These are phyloP conservation scores for Epizoanthus rinbou DNA, from an alignment of 92 coral and sea anemone species.

Conservation along the genomic window DNA sequence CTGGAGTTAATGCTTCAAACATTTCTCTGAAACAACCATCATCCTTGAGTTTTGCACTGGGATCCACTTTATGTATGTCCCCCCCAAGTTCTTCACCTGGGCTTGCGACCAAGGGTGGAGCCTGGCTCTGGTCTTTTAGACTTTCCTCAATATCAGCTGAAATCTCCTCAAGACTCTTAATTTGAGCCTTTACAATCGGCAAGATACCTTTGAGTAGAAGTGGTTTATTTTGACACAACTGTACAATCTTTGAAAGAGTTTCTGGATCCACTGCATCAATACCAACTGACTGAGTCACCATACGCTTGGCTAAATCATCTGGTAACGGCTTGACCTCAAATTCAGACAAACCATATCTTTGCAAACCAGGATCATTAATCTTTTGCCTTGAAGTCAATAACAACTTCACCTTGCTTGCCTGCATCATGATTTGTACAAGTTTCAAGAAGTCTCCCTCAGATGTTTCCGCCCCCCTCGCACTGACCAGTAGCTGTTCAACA, in stretches of 20 bases:
- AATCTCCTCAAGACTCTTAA: slow-evolving; percentile 17
- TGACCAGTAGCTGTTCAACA: too few relatives aligned
- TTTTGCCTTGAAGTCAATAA: too few relatives aligned
- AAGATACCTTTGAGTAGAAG: slow-evolving; percentile 47
- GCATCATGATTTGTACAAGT: too few relatives aligned
- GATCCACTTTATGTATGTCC: background rate
- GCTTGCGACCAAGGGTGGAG: background rate
- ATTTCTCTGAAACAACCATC: slow-evolving; percentile 48
- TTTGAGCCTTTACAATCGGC: slow-evolving; percentile 46
- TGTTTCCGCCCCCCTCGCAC: too few relatives aligned
- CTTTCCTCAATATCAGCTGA: slow-evolving; percentile 3
- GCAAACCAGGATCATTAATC: too few relatives aligned
- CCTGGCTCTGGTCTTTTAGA: background rate
- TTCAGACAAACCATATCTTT: too few relatives aligned
- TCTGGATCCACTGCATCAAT: slow-evolving; percentile 11
- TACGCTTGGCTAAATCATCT: too few relatives aligned
- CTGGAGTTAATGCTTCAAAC: slow-evolving; percentile 58
- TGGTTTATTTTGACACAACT: slow-evolving; percentile 59
- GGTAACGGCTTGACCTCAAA: too few relatives aligned
- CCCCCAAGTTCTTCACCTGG: background rate
- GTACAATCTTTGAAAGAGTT: slow-evolving; percentile 22
- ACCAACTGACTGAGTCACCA: slow-evolving; percentile 1
- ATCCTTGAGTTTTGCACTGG: background rate
- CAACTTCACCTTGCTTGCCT: too few relatives aligned
- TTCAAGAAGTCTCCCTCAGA: too few relatives aligned